Evolutionary conservation across 2,888 invertebrate genomes (phyloP).

Genomic region (Selenia dentaria): DNA sequence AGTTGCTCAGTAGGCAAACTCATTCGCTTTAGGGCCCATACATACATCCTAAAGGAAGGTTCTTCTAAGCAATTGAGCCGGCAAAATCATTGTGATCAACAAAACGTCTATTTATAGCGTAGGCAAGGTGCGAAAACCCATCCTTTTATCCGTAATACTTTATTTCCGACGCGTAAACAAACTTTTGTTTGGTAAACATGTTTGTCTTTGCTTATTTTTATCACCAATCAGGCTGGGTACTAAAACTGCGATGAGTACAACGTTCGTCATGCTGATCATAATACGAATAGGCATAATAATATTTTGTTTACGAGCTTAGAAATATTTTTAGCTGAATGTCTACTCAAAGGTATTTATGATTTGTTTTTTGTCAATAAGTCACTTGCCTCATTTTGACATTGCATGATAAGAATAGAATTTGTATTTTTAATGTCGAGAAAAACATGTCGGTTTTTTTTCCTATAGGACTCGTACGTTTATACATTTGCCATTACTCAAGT

Average conservation of each 20-base stretch:
- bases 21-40: too few relatives aligned
- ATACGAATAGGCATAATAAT: constrained; percentile 27
- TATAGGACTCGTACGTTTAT: too few relatives aligned
- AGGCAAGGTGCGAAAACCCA: constrained; percentile 22
- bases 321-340: constrained; percentile 9
- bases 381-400: too few relatives aligned
- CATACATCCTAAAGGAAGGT: too few relatives aligned
- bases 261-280: constrained; percentile 28
- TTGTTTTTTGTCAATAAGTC: too few relatives aligned
- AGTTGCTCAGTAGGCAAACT: too few relatives aligned
- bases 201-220: constrained; percentile 44
- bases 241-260: constrained; percentile 33
- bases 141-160: constrained; percentile 25
- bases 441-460: too few relatives aligned
- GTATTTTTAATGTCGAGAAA: too few relatives aligned
- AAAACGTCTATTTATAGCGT: background rate
- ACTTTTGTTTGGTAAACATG: constrained; percentile 44
- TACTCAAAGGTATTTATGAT: background rate
- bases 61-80: too few relatives aligned
- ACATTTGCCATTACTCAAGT: too few relatives aligned
- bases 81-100: too few relatives aligned
- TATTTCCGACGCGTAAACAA: constrained; percentile 33
- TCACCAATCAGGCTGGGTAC: constrained; percentile 38
- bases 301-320: constrained; percentile 27
- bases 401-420: too few relatives aligned